Conservation (phyloP, 2,888 invertebrate genomes). For the Margaritifera margaritifera region DNA sequence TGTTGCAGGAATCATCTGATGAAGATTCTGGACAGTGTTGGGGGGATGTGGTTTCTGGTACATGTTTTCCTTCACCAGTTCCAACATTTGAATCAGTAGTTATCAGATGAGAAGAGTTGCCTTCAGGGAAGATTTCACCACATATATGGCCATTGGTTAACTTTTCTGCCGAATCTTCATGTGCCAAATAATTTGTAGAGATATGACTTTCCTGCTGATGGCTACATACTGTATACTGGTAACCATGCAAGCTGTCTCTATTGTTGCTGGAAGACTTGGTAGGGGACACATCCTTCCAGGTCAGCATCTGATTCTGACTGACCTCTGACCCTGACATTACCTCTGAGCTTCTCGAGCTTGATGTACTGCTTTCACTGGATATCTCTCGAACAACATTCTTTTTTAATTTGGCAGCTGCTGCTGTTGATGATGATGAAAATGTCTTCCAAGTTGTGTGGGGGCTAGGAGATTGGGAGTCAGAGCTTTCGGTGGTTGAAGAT, state of each 20-base stretch:
- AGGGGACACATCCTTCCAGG: constrained; percentile 60
- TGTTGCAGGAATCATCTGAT: constrained; percentile 64
- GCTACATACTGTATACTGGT: neutral
- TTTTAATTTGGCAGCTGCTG: constrained; percentile 8
- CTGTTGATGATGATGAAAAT: constrained; percentile 27
- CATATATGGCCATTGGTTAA: constrained; percentile 23
- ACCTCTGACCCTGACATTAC: constrained; percentile 9
- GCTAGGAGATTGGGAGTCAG: constrained; percentile 32
- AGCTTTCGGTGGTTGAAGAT: constrained; percentile 27
- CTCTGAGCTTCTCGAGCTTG: constrained; percentile 22
- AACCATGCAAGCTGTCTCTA: neutral
- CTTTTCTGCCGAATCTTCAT: neutral
- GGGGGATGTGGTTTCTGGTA: constrained; percentile 2
- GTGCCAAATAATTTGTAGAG: constrained; percentile 30
- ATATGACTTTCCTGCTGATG: constrained; percentile 5
- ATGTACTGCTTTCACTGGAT: constrained; percentile 15
- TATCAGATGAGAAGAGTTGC: constrained; percentile 8
- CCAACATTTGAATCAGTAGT: too few species aligned
- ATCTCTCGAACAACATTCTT: constrained; percentile 21
- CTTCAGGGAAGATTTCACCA: constrained; percentile 22
- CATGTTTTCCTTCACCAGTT: neutral
- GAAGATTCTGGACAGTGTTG: constrained; percentile 22
- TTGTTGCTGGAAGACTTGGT: constrained; percentile 30
- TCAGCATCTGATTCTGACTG: constrained; percentile 35
- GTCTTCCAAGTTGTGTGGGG: constrained; percentile 37